Percentiles rank a stretch among this genome's conserved stretches.
These are phyloP conservation scores for Hemiprocne comata DNA, from an alignment of 2,113 vertebrate genomes.

Conservation along the genomic window DNA sequence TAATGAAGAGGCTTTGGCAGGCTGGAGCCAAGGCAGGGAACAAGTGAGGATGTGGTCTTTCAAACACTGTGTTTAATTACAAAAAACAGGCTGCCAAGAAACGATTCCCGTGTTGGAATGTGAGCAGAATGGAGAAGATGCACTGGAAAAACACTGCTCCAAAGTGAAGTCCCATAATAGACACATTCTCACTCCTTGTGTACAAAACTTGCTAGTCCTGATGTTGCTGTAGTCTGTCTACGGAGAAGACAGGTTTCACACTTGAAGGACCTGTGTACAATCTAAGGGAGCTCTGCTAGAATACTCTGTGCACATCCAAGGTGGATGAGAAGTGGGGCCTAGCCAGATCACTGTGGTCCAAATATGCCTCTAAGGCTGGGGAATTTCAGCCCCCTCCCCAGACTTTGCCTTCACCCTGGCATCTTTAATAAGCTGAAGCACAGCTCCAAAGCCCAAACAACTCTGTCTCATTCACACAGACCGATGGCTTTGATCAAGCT, in stretches of 20 bases:
- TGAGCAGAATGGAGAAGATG: constrained; percentile 5
- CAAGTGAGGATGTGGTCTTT: not conserved
- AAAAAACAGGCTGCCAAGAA: constrained; percentile 22
- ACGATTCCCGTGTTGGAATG: not conserved
- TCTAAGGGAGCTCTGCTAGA: not conserved
- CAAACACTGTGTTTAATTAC: constrained; percentile 5
- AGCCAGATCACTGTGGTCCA: not conserved
- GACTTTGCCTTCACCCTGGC: not conserved
- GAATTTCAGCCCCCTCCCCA: not conserved
- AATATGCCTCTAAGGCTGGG: not conserved
- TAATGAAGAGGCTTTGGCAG: constrained; percentile 32
- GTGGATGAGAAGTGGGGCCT: not conserved
- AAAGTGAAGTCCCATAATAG: not conserved
- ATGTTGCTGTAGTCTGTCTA: not conserved
- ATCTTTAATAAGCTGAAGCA: not conserved
- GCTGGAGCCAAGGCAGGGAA: not conserved
- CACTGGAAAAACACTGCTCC: not conserved
- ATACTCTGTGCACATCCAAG: not conserved
- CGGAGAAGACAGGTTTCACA: not conserved
- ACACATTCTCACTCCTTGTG: not conserved
- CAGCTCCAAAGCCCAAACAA: not conserved
- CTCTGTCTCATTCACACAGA: not conserved
- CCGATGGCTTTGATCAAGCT: not conserved
- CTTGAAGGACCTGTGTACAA: not conserved
- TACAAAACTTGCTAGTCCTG: not conserved